phyloP scores from a whole-genome alignment of 2,113 vertebrate species.

The Cyphomyrus discorhynchus region DNA sequence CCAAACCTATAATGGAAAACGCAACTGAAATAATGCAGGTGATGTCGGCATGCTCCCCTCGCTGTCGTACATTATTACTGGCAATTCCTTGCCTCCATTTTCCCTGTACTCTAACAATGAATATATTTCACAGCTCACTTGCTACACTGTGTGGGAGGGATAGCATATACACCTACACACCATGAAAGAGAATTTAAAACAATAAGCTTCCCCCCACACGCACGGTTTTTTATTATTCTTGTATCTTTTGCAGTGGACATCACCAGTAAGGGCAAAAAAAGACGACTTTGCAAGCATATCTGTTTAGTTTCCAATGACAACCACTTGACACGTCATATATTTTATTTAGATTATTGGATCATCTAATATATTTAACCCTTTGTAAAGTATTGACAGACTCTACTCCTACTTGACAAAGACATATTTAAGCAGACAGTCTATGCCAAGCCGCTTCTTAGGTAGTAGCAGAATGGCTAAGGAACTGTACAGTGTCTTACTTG shows the following conservation, averaged over 20 bases:
- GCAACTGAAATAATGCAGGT: conserved; percentile 81
- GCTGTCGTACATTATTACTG: conserved; percentile 82
- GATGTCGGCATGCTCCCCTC: conserved; percentile 71
- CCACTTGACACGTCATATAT: background rate
- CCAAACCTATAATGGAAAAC: conserved; percentile 80
- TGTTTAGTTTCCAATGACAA: conserved; percentile 1
- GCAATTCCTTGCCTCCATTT: conserved; percentile 76
- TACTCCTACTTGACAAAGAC: conserved; percentile 9
- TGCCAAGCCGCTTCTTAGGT: background rate
- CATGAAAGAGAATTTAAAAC: conserved; percentile 75
- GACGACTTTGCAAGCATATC: conserved; percentile 49
- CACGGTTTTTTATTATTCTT: conserved; percentile 40
- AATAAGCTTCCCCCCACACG: conserved; percentile 48
- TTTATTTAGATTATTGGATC: background rate
- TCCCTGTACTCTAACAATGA: conserved; percentile 79
- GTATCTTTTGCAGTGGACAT: conserved; percentile 38
- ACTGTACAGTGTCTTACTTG: background rate
- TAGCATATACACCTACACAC: conserved; percentile 72
- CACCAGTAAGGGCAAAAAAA: conserved; percentile 55
- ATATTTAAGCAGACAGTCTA: background rate
- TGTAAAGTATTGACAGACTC: background rate
- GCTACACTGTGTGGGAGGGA: conserved; percentile 78
- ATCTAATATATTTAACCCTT: background rate
- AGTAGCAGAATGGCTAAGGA: background rate
- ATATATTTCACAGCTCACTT: conserved; percentile 90